A percentile compares a stretch with the other conserved stretches of the same genome.
phyloP scores from a whole-genome alignment of 2,888 invertebrate species.

The Macaria notata region DNA sequence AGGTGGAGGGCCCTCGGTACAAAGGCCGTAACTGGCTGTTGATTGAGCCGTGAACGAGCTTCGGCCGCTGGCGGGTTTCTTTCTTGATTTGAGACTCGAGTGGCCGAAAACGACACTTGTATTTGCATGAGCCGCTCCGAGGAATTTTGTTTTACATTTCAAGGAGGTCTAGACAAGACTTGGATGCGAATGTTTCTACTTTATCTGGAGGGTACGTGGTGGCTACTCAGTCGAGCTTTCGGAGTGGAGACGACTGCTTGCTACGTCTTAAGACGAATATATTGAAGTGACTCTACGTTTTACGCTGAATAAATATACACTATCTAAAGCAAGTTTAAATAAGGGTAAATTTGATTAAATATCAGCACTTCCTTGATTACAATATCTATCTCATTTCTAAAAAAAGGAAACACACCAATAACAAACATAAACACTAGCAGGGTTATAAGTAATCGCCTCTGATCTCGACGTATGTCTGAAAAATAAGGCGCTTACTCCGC shows the following conservation, averaged over 20 bases:
- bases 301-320: too few species aligned
- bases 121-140: constrained; percentile 75
- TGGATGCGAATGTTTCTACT: constrained; percentile 35
- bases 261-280: too few species aligned
- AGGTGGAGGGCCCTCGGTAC: constrained; percentile 62
- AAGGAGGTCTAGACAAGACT: constrained; percentile 42
- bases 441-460: background rate
- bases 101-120: constrained; percentile 76
- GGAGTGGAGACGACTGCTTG: background rate
- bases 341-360: too few species aligned
- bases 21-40: constrained; percentile 75
- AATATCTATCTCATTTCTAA: too few species aligned
- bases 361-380: too few species aligned
- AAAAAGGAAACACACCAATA: too few species aligned
- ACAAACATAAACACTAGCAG: background rate
- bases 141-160: constrained; percentile 58
- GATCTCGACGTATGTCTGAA: background rate
- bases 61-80: constrained; percentile 74
- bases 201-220: constrained; percentile 23
- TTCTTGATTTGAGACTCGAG: constrained; percentile 79
- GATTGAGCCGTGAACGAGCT: constrained; percentile 79
- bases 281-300: too few species aligned
- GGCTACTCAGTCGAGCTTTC: constrained; percentile 8
- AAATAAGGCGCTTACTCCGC: constrained; percentile 29
- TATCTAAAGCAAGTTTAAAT: too few species aligned